phyloP scores from a whole-genome alignment of 2,888 invertebrate genomes.

The Aphodius granarius region DNA sequence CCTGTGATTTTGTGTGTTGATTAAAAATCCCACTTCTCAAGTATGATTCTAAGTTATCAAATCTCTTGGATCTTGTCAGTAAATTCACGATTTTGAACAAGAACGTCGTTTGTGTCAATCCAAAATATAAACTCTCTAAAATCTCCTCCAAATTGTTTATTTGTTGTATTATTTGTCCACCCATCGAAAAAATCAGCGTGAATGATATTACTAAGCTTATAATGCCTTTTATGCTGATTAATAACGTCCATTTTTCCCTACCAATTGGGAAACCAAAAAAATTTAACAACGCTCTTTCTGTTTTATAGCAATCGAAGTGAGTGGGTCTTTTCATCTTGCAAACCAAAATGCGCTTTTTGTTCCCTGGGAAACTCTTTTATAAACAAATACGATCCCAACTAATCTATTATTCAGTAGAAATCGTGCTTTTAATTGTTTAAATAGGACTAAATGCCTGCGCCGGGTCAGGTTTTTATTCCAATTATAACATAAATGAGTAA shows the following conservation, averaged over 20 bases:
- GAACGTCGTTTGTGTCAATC: slow-evolving; percentile 32
- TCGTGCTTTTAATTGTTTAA: not conserved
- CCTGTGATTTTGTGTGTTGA: slow-evolving; percentile 25
- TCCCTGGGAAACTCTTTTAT: not conserved
- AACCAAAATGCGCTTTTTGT: not conserved
- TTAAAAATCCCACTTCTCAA: slow-evolving; percentile 27
- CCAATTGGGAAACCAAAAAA: slow-evolving; percentile 25
- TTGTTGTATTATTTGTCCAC: slow-evolving; percentile 17
- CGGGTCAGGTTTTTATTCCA: not conserved
- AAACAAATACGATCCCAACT: not conserved
- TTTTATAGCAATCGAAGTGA: slow-evolving; percentile 23
- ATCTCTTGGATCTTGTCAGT: slow-evolving; percentile 22
- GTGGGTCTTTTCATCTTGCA: slow-evolving; percentile 4
- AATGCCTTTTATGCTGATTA: slow-evolving; percentile 16
- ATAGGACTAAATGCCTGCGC: not conserved
- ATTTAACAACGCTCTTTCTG: slow-evolving; percentile 17
- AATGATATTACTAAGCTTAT: slow-evolving; percentile 18
- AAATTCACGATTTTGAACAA: slow-evolving; percentile 33
- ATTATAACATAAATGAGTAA: not conserved
- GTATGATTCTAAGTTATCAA: slow-evolving; percentile 21
- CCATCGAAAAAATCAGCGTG: slow-evolving; percentile 23
- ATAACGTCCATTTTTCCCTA: slow-evolving; percentile 10
- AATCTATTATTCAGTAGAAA: not conserved
- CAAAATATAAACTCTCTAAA: slow-evolving; percentile 31
- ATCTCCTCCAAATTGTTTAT: slow-evolving; percentile 26